phyloP scores from a whole-genome alignment of 2,113 vertebrate genomes.

The Phylloscopus trochilus region DNA sequence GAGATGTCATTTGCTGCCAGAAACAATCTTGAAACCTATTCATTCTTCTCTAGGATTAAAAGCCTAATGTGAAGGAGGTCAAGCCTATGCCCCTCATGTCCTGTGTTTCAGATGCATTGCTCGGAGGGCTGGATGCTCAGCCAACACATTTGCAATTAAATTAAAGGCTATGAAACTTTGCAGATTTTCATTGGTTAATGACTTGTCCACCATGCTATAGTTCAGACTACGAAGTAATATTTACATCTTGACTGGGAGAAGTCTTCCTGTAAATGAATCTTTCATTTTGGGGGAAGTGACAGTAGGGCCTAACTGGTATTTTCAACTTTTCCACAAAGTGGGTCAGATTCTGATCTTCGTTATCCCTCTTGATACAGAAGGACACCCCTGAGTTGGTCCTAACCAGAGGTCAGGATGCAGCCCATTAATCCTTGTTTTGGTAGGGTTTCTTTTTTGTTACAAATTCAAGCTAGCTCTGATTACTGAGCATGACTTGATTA shows the following conservation, averaged over 20 bases:
- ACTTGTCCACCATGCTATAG: background rate
- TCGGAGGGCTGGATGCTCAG: background rate
- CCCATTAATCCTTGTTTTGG: background rate
- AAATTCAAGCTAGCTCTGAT: background rate
- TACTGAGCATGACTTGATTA: constrained; percentile 50
- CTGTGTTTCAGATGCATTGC: background rate
- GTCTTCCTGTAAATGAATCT: background rate
- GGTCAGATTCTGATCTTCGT: background rate
- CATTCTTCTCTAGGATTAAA: background rate
- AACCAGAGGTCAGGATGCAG: background rate
- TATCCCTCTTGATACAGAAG: background rate
- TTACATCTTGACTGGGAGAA: background rate
- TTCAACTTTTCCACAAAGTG: background rate
- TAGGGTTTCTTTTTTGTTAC: constrained; percentile 2
- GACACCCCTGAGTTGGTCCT: background rate
- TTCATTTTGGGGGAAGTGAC: background rate
- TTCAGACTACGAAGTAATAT: background rate
- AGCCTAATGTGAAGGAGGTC: background rate
- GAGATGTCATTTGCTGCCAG: background rate
- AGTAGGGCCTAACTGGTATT: background rate
- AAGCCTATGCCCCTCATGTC: background rate
- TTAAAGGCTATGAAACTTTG: background rate
- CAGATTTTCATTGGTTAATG: background rate
- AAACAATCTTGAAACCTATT: background rate
- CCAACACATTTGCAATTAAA: background rate